phyloP scores from a whole-genome alignment of 2,797 vertebrate genomes.

The Spatula versicolor region DNA sequence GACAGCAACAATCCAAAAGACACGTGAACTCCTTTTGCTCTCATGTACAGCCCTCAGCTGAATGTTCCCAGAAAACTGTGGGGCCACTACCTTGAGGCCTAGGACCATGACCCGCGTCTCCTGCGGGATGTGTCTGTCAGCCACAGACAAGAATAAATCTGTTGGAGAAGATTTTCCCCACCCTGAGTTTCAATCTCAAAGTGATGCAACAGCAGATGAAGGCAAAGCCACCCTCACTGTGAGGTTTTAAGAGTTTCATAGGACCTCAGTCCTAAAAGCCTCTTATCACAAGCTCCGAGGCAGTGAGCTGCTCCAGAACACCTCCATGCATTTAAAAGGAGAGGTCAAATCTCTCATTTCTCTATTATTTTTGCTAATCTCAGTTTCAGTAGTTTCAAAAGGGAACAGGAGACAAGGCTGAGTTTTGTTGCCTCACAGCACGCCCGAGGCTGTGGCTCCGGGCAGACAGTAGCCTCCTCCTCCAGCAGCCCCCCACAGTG shows the following conservation, averaged over 20 bases:
- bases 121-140: neutral
- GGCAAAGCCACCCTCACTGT: neutral
- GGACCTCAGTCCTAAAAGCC: neutral
- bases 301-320: neutral
- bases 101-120: neutral
- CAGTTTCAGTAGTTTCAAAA: neutral
- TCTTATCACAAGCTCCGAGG: neutral
- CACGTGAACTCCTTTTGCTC: neutral
- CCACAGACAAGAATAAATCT: neutral
- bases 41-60: neutral
- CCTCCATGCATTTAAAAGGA: neutral
- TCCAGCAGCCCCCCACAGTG: neutral
- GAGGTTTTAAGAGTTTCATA: neutral
- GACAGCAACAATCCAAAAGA: neutral
- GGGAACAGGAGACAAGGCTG: neutral
- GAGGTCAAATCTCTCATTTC: neutral
- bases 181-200: accelerated
- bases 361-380: neutral
- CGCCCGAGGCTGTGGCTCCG: accelerated
- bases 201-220: neutral
- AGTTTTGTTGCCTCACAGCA: neutral
- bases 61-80: neutral
- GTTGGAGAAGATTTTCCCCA: neutral
- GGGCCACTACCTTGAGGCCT: accelerated
- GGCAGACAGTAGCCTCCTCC: neutral